Evolutionary conservation across 2,797 vertebrate genomes (phyloP).

Genomic region (Lophius americanus): DNA sequence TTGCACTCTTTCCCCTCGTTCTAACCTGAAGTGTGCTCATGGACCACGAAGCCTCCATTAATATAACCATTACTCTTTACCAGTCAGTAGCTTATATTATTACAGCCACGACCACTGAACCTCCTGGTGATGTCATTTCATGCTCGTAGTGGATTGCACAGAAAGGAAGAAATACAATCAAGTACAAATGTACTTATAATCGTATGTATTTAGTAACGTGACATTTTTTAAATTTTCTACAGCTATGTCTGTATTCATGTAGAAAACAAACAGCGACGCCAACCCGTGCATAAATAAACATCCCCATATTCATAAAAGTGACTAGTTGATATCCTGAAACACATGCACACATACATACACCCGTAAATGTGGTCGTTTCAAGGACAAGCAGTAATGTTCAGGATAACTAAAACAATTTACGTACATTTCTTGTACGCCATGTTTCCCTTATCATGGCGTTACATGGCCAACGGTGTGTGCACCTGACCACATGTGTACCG

Average conservation of each 20-base stretch:
- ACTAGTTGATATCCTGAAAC: conserved; percentile 7
- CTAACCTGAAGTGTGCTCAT: conserved; percentile 24
- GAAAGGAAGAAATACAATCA: neutral
- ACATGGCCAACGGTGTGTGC: conserved; percentile 31
- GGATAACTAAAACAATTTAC: conserved; percentile 66
- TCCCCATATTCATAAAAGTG: neutral
- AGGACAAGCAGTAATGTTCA: conserved; percentile 58
- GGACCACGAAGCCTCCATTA: conserved; percentile 34
- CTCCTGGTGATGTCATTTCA: conserved; percentile 10
- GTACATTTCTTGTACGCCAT: conserved; percentile 35
- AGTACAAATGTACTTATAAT: conserved; percentile 6
- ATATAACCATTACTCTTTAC: conserved; percentile 30
- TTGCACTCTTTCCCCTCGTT: neutral
- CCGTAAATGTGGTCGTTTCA: conserved; percentile 59
- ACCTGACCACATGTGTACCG: conserved; percentile 13
- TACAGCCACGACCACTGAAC: conserved; percentile 2
- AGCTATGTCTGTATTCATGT: neutral
- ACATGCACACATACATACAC: conserved; percentile 7
- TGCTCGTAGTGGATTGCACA: neutral
- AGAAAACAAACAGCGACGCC: neutral
- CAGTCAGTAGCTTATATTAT: conserved; percentile 11
- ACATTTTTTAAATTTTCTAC: neutral
- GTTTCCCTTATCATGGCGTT: conserved; percentile 60
- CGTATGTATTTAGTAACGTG: neutral
- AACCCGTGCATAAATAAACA: conserved; percentile 6